Evolutionary conservation across 64 coral and sea anemone species (phyloP).

Genomic region (Cladopsammia gracilis): DNA sequence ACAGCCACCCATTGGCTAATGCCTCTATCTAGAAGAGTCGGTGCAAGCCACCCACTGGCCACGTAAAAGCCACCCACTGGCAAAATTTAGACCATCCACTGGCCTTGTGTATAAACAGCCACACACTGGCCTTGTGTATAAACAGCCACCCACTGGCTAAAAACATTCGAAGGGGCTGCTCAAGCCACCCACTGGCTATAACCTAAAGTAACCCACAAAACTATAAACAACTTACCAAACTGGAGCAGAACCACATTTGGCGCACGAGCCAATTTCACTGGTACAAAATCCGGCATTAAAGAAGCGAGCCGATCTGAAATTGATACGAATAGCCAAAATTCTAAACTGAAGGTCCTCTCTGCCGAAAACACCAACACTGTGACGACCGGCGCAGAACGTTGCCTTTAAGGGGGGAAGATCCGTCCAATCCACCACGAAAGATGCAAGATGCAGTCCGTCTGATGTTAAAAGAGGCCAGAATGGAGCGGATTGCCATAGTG

Average conservation of each 20-base stretch:
- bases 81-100: background rate
- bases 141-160: background rate
- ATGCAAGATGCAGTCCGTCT: background rate
- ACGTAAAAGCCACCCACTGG: background rate
- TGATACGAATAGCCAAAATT: slow-evolving; percentile 46
- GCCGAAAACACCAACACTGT: no score
- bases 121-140: no score
- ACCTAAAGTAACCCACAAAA: background rate
- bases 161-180: background rate
- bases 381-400: slow-evolving; percentile 57
- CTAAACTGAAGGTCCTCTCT: slow-evolving; percentile 53
- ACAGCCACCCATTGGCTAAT: no score
- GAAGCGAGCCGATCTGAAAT: slow-evolving; percentile 59
- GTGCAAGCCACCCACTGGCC: no score
- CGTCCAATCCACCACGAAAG: background rate
- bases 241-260: background rate
- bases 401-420: slow-evolving; percentile 1
- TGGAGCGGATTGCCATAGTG: background rate
- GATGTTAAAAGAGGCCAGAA: slow-evolving; percentile 15
- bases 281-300: slow-evolving; percentile 46
- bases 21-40: no score
- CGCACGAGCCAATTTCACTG: background rate
- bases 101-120: background rate
- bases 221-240: background rate
- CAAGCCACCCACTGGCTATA: background rate